Base-by-base conservation (phyloP, 2,113 vertebrate species). In the Nycticryphes semicollaris region DNA sequence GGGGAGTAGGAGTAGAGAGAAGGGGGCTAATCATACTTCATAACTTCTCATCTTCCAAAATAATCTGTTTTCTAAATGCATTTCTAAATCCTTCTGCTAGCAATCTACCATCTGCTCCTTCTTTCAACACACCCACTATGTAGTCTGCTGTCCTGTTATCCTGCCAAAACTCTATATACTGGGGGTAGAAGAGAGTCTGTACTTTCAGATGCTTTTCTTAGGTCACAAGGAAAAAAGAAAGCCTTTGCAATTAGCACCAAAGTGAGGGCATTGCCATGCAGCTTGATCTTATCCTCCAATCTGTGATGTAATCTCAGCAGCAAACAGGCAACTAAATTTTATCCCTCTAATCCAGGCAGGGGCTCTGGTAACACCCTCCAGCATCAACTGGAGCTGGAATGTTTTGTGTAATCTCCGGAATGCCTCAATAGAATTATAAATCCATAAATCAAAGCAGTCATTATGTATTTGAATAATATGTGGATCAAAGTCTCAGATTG, bases 371-470 rank as follows among this genome's bases (percentile, higher is more conserved):
- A 87, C 87, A 74, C 89, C 95, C 95, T 96, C 70, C 91, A 96
- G 94, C 95, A 93, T 83, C 5, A 2, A 79, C 63, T 89, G 41
- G 54, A 94, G 84, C 69, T 91, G 84, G 93, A 96, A 95, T 96
- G 95, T 95, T 95, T 96, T 94, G 93, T 87, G 67, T 95, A 94
- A 95, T 96, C 94, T 95, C 89, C 1, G 14, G 91, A 96, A 94
- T 93, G 93, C 96, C 91, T 96, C 96, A 96, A 91, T 96, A 95
- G 95, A 96, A 91, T 95, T 94, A 95, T 96, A 97, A 97, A 96
- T 94, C 96, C 96, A 96, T 96, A 97, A 96, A 96, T 96, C 96
- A 96, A 93, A 96, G 92, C 92, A 95, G 91, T 97, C 89, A 94
- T 96, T 96, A 96, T 95, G 87, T 89, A 95, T 96, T 96, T 96